Conservation (phyloP, 1,140 invertebrate species). For the Coenobita brevimanus region DNA sequence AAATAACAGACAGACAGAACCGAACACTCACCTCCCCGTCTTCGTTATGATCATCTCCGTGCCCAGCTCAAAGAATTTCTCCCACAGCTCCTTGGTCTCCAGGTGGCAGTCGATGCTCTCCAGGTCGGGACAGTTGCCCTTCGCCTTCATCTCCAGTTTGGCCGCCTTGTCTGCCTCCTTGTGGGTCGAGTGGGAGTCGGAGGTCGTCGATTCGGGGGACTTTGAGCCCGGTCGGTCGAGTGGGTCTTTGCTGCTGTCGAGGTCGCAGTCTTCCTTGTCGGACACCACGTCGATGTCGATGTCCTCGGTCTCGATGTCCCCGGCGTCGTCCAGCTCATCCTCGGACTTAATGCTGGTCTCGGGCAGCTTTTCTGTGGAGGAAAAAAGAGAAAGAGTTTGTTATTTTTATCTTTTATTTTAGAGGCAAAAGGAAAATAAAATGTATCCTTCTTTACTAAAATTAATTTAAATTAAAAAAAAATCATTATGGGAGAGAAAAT, state of each 20-base stretch:
- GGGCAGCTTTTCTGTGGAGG: conserved; percentile 62
- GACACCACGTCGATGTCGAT: conserved; percentile 69
- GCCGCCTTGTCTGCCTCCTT: conserved; percentile 48
- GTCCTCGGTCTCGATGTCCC: conserved; percentile 57
- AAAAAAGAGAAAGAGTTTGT: neutral
- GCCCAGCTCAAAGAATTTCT: conserved; percentile 94
- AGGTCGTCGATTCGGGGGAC: conserved; percentile 63
- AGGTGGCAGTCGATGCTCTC: conserved; percentile 72
- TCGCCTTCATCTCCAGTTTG: conserved; percentile 65
- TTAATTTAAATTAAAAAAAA: no score
- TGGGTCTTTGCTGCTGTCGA: conserved; percentile 61
- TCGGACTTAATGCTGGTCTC: conserved; percentile 68
- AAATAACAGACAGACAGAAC: neutral
- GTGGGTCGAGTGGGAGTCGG: conserved; percentile 45
- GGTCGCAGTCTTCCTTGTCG: conserved; percentile 67
- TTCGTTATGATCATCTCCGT: conserved; percentile 99
- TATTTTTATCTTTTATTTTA: neutral
- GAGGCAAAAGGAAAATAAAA: no score
- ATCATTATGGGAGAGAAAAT: no score
- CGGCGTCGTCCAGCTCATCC: conserved; percentile 65
- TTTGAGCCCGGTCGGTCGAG: conserved; percentile 63
- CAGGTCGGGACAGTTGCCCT: conserved; percentile 76
- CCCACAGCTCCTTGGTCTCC: conserved; percentile 84
- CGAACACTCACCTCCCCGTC: conserved; percentile 88
- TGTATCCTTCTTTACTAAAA: no score